A percentile compares a stretch with the other conserved stretches of the same genome.
These are phyloP conservation scores for Peucedramus taeniatus DNA, from an alignment of 2,113 vertebrate species.

Conservation along the genomic window DNA sequence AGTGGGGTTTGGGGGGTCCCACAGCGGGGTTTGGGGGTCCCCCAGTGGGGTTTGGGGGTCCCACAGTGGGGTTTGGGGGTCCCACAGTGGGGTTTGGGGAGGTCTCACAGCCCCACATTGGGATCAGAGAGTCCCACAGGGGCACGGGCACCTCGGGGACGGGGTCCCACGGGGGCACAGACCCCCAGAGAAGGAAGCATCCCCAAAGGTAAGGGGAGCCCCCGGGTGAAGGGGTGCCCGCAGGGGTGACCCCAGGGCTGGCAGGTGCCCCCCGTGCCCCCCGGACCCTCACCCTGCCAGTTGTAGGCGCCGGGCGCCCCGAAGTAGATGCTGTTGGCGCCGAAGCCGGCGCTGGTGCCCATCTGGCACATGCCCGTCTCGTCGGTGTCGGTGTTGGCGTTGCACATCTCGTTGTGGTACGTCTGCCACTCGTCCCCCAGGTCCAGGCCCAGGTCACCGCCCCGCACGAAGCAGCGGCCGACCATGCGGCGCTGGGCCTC, in stretches of 20 bases:
- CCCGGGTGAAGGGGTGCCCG: not conserved
- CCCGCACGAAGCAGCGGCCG: constrained; percentile 87
- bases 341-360: constrained; percentile 88
- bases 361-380: constrained; percentile 89
- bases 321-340: constrained; percentile 77
- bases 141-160: not conserved
- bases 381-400: constrained; percentile 74
- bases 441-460: constrained; percentile 82
- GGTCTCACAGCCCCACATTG: too few species aligned
- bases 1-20: too few species aligned
- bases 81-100: too few species aligned
- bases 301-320: constrained; percentile 82
- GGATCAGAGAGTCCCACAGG: too few species aligned
- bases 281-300: constrained; percentile 83
- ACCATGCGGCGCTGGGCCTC: constrained; percentile 87
- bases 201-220: not conserved
- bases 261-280: too few species aligned
- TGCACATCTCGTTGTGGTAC: constrained; percentile 83
- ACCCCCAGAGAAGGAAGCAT: rapidly evolving
- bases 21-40: too few species aligned
- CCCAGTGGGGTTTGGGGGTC: too few species aligned
- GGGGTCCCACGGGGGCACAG: not conserved
- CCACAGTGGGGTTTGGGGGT: not conserved
- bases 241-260: not conserved
- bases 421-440: constrained; percentile 83